Base-by-base conservation (phyloP, 2,113 vertebrate genomes). In the Scophthalmus maximus region DNA sequence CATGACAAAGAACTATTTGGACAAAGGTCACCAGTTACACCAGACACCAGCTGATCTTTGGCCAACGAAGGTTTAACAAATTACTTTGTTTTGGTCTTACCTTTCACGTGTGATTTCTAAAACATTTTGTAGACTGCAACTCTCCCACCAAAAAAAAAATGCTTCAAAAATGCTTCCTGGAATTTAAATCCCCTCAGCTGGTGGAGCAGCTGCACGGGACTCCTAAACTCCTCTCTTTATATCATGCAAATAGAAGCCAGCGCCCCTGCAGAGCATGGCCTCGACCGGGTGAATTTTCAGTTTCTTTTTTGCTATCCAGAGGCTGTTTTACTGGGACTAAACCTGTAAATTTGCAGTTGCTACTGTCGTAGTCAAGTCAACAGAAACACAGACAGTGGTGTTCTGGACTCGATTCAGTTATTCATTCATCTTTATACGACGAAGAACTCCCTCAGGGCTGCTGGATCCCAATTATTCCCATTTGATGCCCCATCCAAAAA, bases 21-120 rank as follows among this genome's bases (percentile, higher is more conserved):
- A 58, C 36, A 64, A 53, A 70, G 40, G 56, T 67, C 50, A 76
- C 20, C 32, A 29, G 47, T 12, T 32, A 8, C 30, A 59, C 8
- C 4, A 10, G 15, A 34, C 40, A 62, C 44, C 27, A 55, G 20
- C 25, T 51, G 15, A 47, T 29, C 20, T 1, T 3, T 36, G 44
- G 42, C 3, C 55, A 2, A 0, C 2, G 11, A 57, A 66, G 44
- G 27, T 66, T 55, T n/a, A 78, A 66, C n/a, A 50, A 22, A 32
- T 51, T 15, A 6, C 5, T 4, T 52, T 44, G 23, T 26, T 67
- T 40, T n/a, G 40, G 22, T 1, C 0, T 17, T 29, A 10, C 9
- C 26, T 63, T 46, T 76, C 25, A 56, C 38, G 27, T 38, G 18
- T 67, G 12, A 68, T 68, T 22, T 57, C 51, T n/a, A 73, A 68